Evolutionary conservation across 2,113 vertebrate genomes (phyloP).

Genomic region (Cyprinodon tularosa): DNA sequence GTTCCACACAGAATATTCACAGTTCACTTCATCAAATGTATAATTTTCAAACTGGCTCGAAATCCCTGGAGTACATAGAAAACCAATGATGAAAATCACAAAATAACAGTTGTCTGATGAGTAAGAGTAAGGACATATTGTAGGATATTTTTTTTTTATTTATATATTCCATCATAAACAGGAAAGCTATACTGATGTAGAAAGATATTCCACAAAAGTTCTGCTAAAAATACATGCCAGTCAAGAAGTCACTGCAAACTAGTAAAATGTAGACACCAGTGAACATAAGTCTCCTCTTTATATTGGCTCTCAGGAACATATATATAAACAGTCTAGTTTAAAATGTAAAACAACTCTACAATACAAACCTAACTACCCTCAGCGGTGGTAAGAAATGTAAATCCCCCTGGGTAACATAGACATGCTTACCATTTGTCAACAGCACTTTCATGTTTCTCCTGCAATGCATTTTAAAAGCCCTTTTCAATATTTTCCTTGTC

Average conservation of each 20-base stretch:
- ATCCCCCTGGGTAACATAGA: conserved; percentile 42
- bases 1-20: conserved; percentile 73
- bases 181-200: conserved; percentile 58
- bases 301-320: conserved; percentile 40
- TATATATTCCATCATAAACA: conserved; percentile 59
- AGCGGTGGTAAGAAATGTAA: conserved; percentile 51
- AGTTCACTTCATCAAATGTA: conserved; percentile 63
- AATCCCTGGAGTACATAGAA: conserved; percentile 64
- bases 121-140: conserved; percentile 54
- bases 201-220: conserved; percentile 63
- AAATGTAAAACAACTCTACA: conserved; percentile 66
- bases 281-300: conserved; percentile 41
- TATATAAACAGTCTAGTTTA: conserved; percentile 55
- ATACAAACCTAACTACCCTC: conserved; percentile 61
- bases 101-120: conserved; percentile 61
- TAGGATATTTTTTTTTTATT: conserved; percentile 26
- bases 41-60: conserved; percentile 75
- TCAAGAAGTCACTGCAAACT: conserved; percentile 48
- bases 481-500: conserved; percentile 60
- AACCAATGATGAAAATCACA: conserved; percentile 59
- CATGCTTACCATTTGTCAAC: conserved; percentile 64
- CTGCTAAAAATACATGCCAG: conserved; percentile 49
- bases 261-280: conserved; percentile 51
- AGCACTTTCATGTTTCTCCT: conserved; percentile 69
- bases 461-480: conserved; percentile 79